phyloP scores from a whole-genome alignment of 2,888 invertebrate species.

The Gandaritis pyraliata region DNA sequence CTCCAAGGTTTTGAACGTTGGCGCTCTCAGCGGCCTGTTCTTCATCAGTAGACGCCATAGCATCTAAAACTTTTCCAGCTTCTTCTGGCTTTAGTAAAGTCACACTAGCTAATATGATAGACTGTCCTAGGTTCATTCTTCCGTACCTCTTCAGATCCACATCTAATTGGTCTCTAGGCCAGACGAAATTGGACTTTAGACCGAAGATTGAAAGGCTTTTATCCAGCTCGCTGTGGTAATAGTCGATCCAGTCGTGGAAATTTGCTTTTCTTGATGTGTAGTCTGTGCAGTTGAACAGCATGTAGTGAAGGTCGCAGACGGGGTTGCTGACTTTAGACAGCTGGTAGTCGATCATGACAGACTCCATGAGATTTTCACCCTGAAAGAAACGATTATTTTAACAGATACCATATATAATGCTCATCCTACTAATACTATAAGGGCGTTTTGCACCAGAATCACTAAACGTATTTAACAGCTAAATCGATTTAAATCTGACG shows the following conservation, averaged over 20 bases:
- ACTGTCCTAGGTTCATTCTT: constrained; percentile 32
- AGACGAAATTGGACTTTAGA: constrained; percentile 45
- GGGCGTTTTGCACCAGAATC: no score
- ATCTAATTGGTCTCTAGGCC: constrained; percentile 48
- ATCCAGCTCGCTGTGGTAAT: constrained; percentile 47
- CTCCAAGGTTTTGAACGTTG: not conserved
- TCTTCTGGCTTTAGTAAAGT: constrained; percentile 42
- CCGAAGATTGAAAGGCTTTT: constrained; percentile 42
- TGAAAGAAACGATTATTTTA: constrained; percentile 33
- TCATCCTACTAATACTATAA: no score
- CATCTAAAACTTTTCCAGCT: constrained; percentile 36
- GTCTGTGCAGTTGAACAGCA: constrained; percentile 53
- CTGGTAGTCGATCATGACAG: constrained; percentile 55
- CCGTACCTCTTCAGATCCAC: constrained; percentile 49
- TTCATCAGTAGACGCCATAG: constrained; percentile 17
- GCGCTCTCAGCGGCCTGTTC: not conserved
- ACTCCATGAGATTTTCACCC: constrained; percentile 39
- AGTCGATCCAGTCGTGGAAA: constrained; percentile 49
- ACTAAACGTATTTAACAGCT: no score
- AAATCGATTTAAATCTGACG: no score
- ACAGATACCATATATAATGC: no score
- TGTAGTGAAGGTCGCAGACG: constrained; percentile 46
- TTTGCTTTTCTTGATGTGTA: constrained; percentile 44
- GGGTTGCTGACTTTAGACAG: constrained; percentile 44
- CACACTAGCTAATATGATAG: constrained; percentile 33